Evolutionary conservation across 2,797 vertebrate species (phyloP), one percentile per base, ranked within the genome.

Genomic region (Phoxinus dragarum): DNA sequence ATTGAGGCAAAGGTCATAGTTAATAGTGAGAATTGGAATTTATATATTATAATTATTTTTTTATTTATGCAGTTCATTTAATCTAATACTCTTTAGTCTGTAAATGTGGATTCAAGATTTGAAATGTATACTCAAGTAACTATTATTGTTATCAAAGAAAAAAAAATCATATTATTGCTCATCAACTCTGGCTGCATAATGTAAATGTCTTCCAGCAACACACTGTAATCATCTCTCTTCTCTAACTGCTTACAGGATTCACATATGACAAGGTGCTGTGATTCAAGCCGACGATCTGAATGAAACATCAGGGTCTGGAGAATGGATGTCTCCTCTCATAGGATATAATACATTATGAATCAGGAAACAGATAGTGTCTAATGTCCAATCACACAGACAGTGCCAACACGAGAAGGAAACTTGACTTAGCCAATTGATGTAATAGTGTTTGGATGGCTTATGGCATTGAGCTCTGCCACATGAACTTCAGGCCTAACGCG

Each of bases 401-500:
- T 82, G 86, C 86, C 86, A 88, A 87, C 73, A 82, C 47, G 64
- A 69, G 82, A 87, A 82, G 66, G 52, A 84, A 86, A 76, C 76
- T 86, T 88, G 80, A 88, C 84, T 90, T 80, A 88, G 81, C 72
- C 87, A 86, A 89, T 87, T 89, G 88, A 90, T 86, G 86, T 90
- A 82, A 90, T 87, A 87, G 89, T 87, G 84, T 88, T 88, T 90
- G 88, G 89, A 90, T 87, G 80, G 83, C 81, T 89, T 84, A 72
- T 31, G 87, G 85, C 59, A 86, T 79, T 86, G 84, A 88, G 82
- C 68, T 85, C 88, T 71, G 81, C 79, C 56, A 82, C 75, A 84
- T 84, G 84, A 88, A 90, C 87, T 88, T 86, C 69, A 86, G 88
- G 86, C 79, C 84, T 85, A 74, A 64, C 82, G 23, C 81, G 78